Evolutionary conservation across 2,113 vertebrate species (phyloP).

Genomic region (Peucedramus taeniatus): DNA sequence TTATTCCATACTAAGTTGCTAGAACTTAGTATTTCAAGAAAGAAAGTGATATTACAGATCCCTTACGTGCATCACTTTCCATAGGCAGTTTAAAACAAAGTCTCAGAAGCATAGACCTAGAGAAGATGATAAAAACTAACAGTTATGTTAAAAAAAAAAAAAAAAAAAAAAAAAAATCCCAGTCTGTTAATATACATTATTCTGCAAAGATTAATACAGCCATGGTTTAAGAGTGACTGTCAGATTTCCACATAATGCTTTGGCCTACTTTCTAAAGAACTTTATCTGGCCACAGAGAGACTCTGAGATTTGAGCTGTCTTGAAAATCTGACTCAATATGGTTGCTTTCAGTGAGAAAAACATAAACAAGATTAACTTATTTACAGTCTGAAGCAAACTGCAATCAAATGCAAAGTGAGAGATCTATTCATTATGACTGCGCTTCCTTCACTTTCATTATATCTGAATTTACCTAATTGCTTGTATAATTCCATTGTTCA

Average conservation of each 20-base stretch:
- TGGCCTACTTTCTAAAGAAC: constrained; percentile 25
- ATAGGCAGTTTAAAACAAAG: not conserved
- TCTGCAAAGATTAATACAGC: not conserved
- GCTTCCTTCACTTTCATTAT: not conserved
- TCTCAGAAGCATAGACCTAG: not conserved
- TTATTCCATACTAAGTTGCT: not conserved
- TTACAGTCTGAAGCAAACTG: not conserved
- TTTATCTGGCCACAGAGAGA: not conserved
- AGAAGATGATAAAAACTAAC: not conserved
- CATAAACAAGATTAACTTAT: not conserved
- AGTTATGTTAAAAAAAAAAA: not conserved
- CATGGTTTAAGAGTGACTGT: not conserved
- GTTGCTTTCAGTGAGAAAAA: not conserved
- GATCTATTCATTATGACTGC: not conserved
- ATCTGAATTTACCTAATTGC: constrained; percentile 8
- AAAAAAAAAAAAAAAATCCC: not conserved
- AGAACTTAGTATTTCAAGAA: not conserved
- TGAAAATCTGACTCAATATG: not conserved
- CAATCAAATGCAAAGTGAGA: not conserved
- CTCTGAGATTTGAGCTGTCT: not conserved
- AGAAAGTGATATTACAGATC: not conserved
- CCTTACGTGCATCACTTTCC: not conserved
- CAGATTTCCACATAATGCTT: constrained; percentile 3
- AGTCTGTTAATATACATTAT: not conserved
- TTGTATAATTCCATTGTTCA: constrained; percentile 1